Percentiles rank a stretch among this genome's conserved stretches.
These are phyloP conservation scores for Trachymyrmex cornetzi DNA, from an alignment of 1,140 invertebrate genomes.

Conservation along the genomic window DNA sequence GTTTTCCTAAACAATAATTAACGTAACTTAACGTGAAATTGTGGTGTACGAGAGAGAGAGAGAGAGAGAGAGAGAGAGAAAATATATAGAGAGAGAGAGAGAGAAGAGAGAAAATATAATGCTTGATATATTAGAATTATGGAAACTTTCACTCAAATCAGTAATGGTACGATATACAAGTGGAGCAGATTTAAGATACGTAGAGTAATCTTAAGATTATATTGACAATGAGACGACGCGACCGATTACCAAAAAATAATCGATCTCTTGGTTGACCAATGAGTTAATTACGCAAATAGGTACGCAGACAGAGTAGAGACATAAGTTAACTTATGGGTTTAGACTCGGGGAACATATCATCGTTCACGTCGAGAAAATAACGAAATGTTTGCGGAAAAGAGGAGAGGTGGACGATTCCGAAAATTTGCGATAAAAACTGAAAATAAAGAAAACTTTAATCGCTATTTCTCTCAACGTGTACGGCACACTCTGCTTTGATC, in stretches of 20 bases:
- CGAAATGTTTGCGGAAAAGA: neutral
- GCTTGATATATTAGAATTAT: conserved; percentile 65
- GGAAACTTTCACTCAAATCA: conserved; percentile 67
- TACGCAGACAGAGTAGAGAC: conserved; percentile 57
- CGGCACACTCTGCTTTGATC: conserved; percentile 34
- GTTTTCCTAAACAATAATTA: conserved; percentile 82
- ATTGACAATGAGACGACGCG: conserved; percentile 68
- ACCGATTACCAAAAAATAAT: conserved; percentile 57
- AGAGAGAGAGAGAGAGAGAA: conserved; percentile 12
- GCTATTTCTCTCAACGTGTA: conserved; percentile 38
- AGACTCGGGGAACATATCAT: conserved; percentile 27
- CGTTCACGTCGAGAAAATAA: conserved; percentile 45
- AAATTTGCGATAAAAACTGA: neutral
- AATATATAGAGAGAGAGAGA: conserved; percentile 15
- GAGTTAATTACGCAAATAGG: conserved; percentile 62
- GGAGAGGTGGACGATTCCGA: neutral
- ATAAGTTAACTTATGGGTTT: conserved; percentile 64
- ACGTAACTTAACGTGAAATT: conserved; percentile 80
- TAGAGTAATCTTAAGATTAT: conserved; percentile 72
- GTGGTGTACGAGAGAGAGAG: conserved; percentile 46
- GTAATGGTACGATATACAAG: conserved; percentile 65
- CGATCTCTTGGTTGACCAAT: conserved; percentile 46
- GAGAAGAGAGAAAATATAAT: conserved; percentile 53
- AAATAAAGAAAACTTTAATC: conserved; percentile 10
- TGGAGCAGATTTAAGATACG: conserved; percentile 66